phyloP scores from a whole-genome alignment of 2,113 vertebrate species.

The Rhagologus leucostigma region DNA sequence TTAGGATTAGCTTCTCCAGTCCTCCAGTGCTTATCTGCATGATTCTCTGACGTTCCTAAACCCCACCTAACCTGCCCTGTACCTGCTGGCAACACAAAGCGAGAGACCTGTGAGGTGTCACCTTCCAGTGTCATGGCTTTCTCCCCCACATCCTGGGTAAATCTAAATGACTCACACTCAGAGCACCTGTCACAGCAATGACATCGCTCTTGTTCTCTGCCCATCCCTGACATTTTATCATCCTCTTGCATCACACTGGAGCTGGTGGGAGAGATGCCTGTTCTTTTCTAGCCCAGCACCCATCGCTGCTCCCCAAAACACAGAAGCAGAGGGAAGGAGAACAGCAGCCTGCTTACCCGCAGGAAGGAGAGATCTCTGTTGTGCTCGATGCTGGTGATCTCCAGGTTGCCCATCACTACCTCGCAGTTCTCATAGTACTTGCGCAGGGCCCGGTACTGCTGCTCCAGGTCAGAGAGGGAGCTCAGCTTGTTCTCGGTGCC shows the following conservation, averaged over 20 bases:
- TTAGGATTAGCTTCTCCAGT: background rate
- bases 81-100: background rate
- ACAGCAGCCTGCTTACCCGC: slow-evolving; percentile 74
- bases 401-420: slow-evolving; percentile 97
- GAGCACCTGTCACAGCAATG: background rate
- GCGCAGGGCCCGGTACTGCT: slow-evolving; percentile 92
- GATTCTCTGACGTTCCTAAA: background rate
- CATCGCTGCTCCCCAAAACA: background rate
- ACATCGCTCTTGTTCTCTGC: background rate
- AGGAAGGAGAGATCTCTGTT: slow-evolving; percentile 95
- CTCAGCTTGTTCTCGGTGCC: slow-evolving; percentile 98
- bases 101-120: background rate
- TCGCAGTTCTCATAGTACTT: slow-evolving; percentile 98
- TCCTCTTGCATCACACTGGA: background rate
- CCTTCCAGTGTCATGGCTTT: background rate
- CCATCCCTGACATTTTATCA: background rate
- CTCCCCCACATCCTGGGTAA: background rate
- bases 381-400: slow-evolving; percentile 96
- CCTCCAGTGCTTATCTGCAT: background rate
- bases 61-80: background rate
- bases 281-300: background rate
- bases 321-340: background rate
- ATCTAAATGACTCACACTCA: background rate
- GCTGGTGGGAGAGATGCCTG: background rate
- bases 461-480: slow-evolving; percentile 94